phyloP scores from a whole-genome alignment of 2,797 vertebrate species.

The Nannoperca obscura region DNA sequence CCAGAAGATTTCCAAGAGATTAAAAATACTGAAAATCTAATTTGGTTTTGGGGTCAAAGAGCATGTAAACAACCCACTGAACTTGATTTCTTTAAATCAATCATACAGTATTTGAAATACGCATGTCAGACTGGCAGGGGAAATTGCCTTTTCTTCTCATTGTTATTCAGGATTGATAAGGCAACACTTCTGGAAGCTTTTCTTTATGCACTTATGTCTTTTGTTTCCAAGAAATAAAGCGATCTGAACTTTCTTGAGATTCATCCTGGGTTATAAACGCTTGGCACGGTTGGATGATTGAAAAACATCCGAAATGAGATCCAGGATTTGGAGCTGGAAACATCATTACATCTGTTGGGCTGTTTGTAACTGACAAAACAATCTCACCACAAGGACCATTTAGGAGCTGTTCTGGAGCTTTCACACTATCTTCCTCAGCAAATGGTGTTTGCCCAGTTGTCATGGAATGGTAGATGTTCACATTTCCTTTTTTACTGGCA shows the following conservation, averaged over 20 bases:
- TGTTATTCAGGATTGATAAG: conserved; percentile 20
- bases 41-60: conserved; percentile 69
- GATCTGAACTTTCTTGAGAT: conserved; percentile 30
- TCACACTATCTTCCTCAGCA: not conserved
- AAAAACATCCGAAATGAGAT: conserved; percentile 48
- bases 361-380: conserved; percentile 22
- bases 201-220: not conserved
- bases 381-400: conserved; percentile 6
- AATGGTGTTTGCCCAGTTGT: not conserved
- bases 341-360: conserved; percentile 55
- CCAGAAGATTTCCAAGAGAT: conserved; percentile 66
- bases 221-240: conserved; percentile 32
- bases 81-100: conserved; percentile 54
- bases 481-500: not conserved
- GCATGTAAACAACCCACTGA: conserved; percentile 33
- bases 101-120: conserved; percentile 63
- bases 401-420: not conserved
- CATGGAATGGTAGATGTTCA: not conserved
- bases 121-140: conserved; percentile 19
- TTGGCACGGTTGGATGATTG: conserved; percentile 44
- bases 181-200: conserved; percentile 22
- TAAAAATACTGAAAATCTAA: conserved; percentile 57
- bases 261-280: conserved; percentile 39
- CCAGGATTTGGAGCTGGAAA: conserved; percentile 57
- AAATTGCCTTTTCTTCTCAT: conserved; percentile 18